Evolutionary conservation across 2,888 invertebrate genomes (phyloP).

Genomic region (Glyphotaelius pellucidus): DNA sequence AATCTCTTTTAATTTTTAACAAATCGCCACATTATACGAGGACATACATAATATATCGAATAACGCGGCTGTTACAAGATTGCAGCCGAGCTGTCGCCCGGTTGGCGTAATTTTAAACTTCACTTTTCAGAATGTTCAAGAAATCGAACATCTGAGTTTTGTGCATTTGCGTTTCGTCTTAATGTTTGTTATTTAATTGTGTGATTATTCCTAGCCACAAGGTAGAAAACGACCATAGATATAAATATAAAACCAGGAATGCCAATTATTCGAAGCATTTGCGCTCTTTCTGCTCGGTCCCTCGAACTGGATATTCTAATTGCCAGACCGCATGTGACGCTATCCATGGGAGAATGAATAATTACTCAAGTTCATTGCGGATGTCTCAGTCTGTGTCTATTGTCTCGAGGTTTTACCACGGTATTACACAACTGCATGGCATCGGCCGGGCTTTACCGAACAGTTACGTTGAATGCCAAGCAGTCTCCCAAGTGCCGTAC

Average conservation of each 20-base stretch:
- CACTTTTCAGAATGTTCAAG: not conserved
- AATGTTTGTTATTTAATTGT: not conserved
- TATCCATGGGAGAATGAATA: constrained; percentile 39
- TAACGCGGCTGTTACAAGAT: not conserved
- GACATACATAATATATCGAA: not conserved
- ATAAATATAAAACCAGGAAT: not conserved
- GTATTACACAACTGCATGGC: constrained; percentile 21
- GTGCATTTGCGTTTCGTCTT: not conserved
- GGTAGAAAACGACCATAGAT: not conserved
- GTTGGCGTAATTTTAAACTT: not conserved
- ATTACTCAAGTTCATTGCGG: constrained; percentile 37
- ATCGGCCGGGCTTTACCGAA: constrained; percentile 1
- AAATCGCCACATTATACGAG: not conserved
- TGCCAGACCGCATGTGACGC: constrained; percentile 28
- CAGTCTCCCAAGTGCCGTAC: not conserved
- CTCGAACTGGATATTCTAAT: constrained; percentile 23
- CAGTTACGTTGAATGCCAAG: constrained; percentile 11
- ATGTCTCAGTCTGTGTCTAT: constrained; percentile 25
- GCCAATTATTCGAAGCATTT: not conserved
- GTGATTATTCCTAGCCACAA: not conserved
- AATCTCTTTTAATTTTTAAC: not conserved
- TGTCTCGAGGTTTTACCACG: constrained; percentile 36
- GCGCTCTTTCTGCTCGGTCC: not conserved
- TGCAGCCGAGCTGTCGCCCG: not conserved
- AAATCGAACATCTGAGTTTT: not conserved